Evolutionary conservation across 2,113 vertebrate genomes (phyloP), one percentile per base, ranked within the genome.

Genomic region (Tragelaphus scriptus): DNA sequence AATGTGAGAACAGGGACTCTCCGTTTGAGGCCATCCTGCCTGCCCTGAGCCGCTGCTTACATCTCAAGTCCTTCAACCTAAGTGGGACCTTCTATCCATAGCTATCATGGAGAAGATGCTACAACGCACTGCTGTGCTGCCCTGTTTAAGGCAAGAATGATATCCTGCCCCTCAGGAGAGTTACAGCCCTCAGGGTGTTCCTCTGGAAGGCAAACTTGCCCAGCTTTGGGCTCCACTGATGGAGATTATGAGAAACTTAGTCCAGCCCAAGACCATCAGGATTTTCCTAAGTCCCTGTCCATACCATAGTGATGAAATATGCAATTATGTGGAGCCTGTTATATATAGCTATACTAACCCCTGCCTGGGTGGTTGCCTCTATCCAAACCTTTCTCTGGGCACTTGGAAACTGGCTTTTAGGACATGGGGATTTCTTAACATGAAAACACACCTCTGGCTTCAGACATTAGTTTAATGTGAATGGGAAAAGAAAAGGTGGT

Each of bases 91-190:
- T 75, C 49, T 92, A 6, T 84, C 25, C 13, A 4, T n/a, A 49
- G 55, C 19, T 9, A 0, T 17, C 0, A 1, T 85, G 56, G 17
- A 49, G 16, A 65, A 23, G 32, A 16, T 75, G 16, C 36, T 65
- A 6, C 0, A 6, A 7, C 47, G 63, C 17, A 56, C 12, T 0
- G 0, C 14, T 1, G 1, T 1, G 15, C 36, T 55, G 21, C 7
- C 1, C 53, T 15, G 11, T 7, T 44, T 92, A 44, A 55, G 1
- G 16, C 51, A 25, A 56, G 81, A 56, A 55, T 13, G 49, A 12
- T 77, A 13, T 44, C 36, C 36, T 77, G 71, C 36, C 71, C 21
- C 36, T 77, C 36, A 77, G 71, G 36, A 77, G 36, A 77, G 36
- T 77, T 44, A 44, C 16, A 7, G 28, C 1, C 1, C 5, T 14